phyloP scores from a whole-genome alignment of 2,797 vertebrate species.

The Argya squamiceps region DNA sequence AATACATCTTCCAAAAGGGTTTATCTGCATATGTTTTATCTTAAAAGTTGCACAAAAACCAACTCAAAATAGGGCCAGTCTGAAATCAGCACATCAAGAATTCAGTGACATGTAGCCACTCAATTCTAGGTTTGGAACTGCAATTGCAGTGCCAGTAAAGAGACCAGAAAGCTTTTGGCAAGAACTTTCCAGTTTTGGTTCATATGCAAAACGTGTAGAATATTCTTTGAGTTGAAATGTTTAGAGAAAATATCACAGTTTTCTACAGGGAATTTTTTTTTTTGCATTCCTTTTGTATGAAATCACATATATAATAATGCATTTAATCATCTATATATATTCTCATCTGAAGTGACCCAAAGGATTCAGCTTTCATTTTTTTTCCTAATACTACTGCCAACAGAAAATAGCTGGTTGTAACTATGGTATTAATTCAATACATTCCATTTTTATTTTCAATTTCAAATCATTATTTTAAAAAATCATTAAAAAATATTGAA shows the following conservation, averaged over 20 bases:
- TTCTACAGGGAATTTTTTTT: background rate
- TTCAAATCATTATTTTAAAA: background rate
- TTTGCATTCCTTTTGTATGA: background rate
- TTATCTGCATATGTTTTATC: constrained; percentile 14
- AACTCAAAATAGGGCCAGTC: background rate
- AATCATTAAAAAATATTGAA: background rate
- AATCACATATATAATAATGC: background rate
- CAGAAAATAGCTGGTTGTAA: background rate
- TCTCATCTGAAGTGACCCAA: background rate
- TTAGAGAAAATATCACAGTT: background rate
- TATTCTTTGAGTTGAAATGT: background rate
- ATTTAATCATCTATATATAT: background rate
- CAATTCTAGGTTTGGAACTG: constrained; percentile 1
- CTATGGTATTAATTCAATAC: background rate
- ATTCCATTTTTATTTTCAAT: background rate
- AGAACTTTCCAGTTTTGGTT: background rate
- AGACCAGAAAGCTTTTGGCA: background rate
- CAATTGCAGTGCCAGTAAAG: background rate
- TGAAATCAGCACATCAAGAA: constrained; percentile 13
- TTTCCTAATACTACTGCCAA: background rate
- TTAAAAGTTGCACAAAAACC: constrained; percentile 1
- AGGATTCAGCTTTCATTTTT: background rate
- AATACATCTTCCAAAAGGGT: constrained; percentile 5
- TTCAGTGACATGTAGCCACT: background rate
- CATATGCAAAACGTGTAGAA: background rate